Base-by-base conservation (phyloP, 2,888 invertebrate species). In the Euphydryas editha region DNA sequence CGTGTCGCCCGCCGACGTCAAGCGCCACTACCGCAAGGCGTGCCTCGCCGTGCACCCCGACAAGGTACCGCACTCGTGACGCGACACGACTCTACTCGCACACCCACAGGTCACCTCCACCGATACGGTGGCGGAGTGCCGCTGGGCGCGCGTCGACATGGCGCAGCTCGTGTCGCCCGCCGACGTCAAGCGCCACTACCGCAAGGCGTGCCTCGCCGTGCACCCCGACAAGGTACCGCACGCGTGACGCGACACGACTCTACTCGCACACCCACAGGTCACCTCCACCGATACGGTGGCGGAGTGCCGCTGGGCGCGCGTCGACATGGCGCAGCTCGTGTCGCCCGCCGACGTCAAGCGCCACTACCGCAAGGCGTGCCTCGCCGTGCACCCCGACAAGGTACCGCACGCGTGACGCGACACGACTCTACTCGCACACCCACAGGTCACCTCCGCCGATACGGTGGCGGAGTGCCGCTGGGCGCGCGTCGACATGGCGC, bases 341-440 rank as follows among this genome's bases (percentile, higher is more conserved):
- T 94, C 97, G 0, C 94, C 98, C 1, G 95, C 96, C 0, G 98
- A 99, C 89, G 99, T 99, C 62, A 99, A 99, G 88, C 98, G 98
- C 81, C 95, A 96, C 76, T 99, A 99, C 85, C 94, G 99, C 61
- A 97, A 96, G 85, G 99, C 99, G 8, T 99, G 99, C 75, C 94
- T 99, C 49, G 98, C 98, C 59, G 98, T 99, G 47, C 99, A 99
- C 93, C 99, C 99, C 0, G 99, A 99, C 86, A 99, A 99, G 95
- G 99, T 99, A n/a, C 15, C 18, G 36, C 36, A n/a, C 36, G 4
- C 36, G 36, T 36, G 36, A 8, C 36, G 36, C 5, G 4, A 36
- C 36, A 36, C 36, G n/a, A n/a, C n/a, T n/a, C n/a, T n/a, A n/a
- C n/a, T n/a, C n/a, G n/a, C n/a, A n/a, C n/a, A n/a, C n/a, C n/a